Evolutionary conservation across 2,797 vertebrate genomes (phyloP), one percentile per base, ranked within the genome.

Genomic region (Novumbra hubbsi): DNA sequence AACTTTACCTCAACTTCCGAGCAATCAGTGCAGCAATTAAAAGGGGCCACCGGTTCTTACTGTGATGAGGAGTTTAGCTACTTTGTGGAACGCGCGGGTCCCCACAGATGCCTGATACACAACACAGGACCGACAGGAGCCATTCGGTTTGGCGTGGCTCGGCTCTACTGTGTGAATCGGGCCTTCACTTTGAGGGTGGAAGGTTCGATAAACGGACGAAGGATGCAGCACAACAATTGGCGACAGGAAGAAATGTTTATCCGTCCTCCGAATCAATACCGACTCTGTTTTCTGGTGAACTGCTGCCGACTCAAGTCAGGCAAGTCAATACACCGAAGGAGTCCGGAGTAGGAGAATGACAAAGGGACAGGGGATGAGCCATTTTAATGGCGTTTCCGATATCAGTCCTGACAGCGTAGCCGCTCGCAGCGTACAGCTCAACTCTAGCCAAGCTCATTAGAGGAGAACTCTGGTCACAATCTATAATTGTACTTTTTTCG

Each of bases 171-270:
- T 57, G 55, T 57, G 55, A 57, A 24, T 24, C 55, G 21, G 52
- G n/a, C 52, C 6, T 14, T 50, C 4, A 14, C 49, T 52, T 11
- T 4, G 60, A 7, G 27, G 15, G 15, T 1, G 28, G 62, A 28
- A 30, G 6, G 0, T 6, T 32, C 6, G 7, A 16, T 64, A 30
- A 3, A 28, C 16, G 79, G 83, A 79, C 87, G 86, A 91, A 83
- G 91, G 90, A 83, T 76, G 85, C 77, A 77, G 85, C 86, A 88
- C 78, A 81, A 77, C 83, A 80, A 88, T 87, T 83, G 88, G 84
- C 88, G 82, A 85, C 88, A 83, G 87, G 78, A 85, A 88, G 85
- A 87, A 90, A 90, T 92, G 90, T 92, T 92, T 92, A 91, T 92
- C 86, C 75, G 63, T 68, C 76, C 79, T 81, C 80, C 41, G 76